Base-by-base conservation (phyloP, 2,888 invertebrate genomes). In the Pollenia labialis region DNA sequence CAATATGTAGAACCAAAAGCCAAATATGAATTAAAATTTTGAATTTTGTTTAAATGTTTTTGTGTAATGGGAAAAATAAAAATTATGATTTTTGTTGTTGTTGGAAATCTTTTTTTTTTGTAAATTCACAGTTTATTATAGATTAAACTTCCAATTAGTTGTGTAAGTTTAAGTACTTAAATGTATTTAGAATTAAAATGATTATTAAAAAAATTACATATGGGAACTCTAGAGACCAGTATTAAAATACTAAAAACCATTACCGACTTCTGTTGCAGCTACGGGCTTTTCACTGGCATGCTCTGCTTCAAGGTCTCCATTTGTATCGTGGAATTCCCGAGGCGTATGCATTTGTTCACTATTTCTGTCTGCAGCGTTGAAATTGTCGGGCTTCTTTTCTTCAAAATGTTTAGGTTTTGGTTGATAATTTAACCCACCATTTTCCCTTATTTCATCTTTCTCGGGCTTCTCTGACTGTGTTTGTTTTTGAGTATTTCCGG, bases 241-340 rank as follows among this genome's bases (percentile, higher is more conserved):
- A 44, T 32, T 52, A 23, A 58, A 79, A 85, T 90, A 88, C 89
- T 86, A 91, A 90, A 91, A 88, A 90, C 91, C 90, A 90, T 92
- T 92, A 92, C 91, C 92, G 90, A 90, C 85, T 87, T 81, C 84
- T 74, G 40, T 12, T 76, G 50, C 4, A 4, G 23, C 62, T 48
- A 7, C 50, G 18, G 60, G 40, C 11, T 14, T 9, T 50, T 42
- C 64, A 40, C 11, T 66, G 52, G 2, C 52, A 1, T 54, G 0
- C n/a, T 86, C 82, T 50, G 75, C 88, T 69, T 40, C 76, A 64
- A 44, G n/a, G 4, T 1, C 11, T 0, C 46, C 69, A 44, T 83
- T 74, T 16, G 18, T 81, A 11, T 58, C 46, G 4, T 50, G 11
- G 7, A 7, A n/a, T 42, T 56, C 50, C 46, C 84, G 85, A 4